Conservation (phyloP, 2,113 vertebrate genomes). For the Micronycteris hirsuta region DNA sequence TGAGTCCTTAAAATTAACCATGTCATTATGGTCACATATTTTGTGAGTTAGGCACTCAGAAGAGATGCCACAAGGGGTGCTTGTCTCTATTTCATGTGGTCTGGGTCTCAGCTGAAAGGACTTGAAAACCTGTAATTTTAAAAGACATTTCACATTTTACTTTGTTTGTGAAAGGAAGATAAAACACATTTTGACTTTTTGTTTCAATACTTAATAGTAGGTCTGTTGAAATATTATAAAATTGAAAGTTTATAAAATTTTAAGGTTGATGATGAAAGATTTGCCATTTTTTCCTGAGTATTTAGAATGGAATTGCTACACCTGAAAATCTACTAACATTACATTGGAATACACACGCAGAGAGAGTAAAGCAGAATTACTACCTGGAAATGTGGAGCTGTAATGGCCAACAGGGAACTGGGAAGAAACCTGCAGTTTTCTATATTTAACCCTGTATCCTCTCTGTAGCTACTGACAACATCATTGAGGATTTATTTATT, state of each 20-base stretch:
- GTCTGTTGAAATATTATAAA: neutral
- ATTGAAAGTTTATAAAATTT: neutral
- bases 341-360: fast-evolving
- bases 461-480: neutral
- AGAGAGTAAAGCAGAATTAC: neutral
- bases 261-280: neutral
- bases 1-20: neutral
- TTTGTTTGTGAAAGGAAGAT: neutral
- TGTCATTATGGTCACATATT: neutral
- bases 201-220: neutral
- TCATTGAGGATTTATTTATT: neutral
- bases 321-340: neutral
- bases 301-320: neutral
- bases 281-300: neutral
- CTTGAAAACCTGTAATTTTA: neutral
- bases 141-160: neutral
- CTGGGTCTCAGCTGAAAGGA: neutral
- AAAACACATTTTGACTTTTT: neutral
- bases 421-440: neutral
- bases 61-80: neutral
- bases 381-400: neutral
- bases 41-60: neutral
- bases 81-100: neutral
- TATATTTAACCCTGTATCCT: neutral
- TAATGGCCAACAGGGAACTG: neutral